Conservation (phyloP, 2,888 invertebrate species). For the Cantharis lateralis region DNA sequence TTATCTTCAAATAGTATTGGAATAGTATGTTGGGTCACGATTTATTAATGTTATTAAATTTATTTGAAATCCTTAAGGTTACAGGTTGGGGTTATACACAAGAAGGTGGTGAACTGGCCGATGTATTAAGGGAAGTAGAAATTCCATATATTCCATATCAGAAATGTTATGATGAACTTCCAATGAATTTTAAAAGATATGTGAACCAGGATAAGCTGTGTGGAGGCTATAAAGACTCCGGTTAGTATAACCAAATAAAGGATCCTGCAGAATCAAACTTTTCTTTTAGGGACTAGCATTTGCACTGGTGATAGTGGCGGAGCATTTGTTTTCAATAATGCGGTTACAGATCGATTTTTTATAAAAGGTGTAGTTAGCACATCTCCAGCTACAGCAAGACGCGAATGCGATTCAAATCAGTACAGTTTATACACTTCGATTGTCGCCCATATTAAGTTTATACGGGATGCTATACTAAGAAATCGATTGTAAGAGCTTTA, state of each 20-base stretch:
- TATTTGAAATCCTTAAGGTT: background rate
- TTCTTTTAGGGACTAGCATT: background rate
- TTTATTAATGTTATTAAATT: background rate
- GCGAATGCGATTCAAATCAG: background rate
- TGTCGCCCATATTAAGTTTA: background rate
- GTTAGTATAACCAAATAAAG: background rate
- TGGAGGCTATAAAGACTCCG: background rate
- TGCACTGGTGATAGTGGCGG: background rate
- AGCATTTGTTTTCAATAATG: background rate
- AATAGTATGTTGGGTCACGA: conserved; percentile 36
- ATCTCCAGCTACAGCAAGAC: background rate
- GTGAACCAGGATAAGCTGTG: background rate
- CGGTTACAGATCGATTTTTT: background rate
- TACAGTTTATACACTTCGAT: background rate
- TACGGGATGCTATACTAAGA: background rate
- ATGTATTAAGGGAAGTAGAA: background rate
- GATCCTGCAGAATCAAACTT: background rate
- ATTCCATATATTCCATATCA: background rate
- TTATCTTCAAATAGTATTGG: conserved; percentile 25
- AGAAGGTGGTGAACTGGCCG: background rate
- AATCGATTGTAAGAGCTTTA: background rate
- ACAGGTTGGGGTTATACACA: background rate
- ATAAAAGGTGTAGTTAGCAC: background rate
- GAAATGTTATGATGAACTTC: background rate
- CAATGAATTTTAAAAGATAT: background rate